Evolutionary conservation across 2,888 invertebrate genomes (phyloP), one percentile per base, ranked within the genome.

Genomic region (Diarsia brunnea): DNA sequence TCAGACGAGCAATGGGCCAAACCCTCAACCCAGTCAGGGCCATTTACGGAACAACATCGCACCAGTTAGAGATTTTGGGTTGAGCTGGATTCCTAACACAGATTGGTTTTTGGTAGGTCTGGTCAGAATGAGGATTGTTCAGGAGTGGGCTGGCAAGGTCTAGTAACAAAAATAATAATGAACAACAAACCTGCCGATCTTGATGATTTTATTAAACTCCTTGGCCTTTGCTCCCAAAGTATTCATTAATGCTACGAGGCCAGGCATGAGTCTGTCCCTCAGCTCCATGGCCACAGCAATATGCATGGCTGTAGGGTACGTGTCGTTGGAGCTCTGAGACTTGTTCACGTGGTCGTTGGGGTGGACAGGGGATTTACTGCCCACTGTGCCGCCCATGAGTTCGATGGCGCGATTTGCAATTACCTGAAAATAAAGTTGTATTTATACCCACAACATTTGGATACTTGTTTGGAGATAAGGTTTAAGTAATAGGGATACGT

Each of bases 311-410:
- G 99, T 99, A 12, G 99, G 99, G 94, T 99, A 99, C 4, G 99
- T 99, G 94, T 99, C 99, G 94, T 99, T 99, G 73, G 99, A 99
- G 92, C 99, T 99, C 97, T 99, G 98, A 19, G 99, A 98, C 97
- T 99, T 99, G 95, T 99, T 99, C 72, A 99, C 99, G 96, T 99
- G 99, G 94, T 99, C 99, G 94, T 99, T 99, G 0, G 99, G 99
- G 93, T 99, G 99, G 0, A 99, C 99, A 0, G 99, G 99, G n/a
- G 95, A 97, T 93, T 99, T 99, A 68, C 98, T 98, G 73, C 99
- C 99, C 27, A 99, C 97, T 89, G 98, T 97, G 8, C 99, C 99
- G 16, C 99, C 99, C 67, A 99, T 89, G 73, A 99, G 94, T 94
- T 99, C 98, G 91, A 99, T 99, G 0, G 99, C 99, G 67, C 98